Conservation (phyloP, 2,888 invertebrate genomes). For the Eupithecia insigniata region DNA sequence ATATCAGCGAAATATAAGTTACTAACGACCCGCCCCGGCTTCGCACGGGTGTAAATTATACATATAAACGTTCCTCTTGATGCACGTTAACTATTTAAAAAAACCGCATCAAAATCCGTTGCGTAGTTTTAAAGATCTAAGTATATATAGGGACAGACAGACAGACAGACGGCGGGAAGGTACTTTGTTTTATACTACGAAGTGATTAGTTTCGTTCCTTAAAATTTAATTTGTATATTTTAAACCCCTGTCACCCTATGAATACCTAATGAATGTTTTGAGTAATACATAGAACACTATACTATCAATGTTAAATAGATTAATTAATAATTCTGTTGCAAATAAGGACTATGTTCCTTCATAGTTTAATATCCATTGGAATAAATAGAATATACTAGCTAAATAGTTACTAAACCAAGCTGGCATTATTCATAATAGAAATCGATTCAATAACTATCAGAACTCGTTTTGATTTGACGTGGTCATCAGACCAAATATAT, state of each 20-base stretch:
- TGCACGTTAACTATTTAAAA: no score
- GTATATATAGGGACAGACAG: no score
- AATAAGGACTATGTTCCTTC: conserved; percentile 15
- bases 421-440: background rate
- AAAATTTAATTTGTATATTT: background rate
- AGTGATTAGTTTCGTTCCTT: background rate
- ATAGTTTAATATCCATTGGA: conserved; percentile 20
- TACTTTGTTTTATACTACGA: no score
- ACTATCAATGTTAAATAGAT: conserved; percentile 17
- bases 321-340: conserved; percentile 4
- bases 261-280: background rate
- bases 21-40: no score
- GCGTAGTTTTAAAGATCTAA: no score
- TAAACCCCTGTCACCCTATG: background rate
- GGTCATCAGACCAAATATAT: no score
- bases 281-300: conserved; percentile 15
- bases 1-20: background rate
- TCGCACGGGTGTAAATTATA: no score
- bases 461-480: background rate
- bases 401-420: conserved; percentile 23
- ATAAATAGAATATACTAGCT: conserved; percentile 20
- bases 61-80: no score
- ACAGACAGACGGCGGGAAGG: no score
- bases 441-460: background rate
- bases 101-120: no score